A percentile compares a stretch with the other conserved stretches of the same genome.
phyloP scores from a whole-genome alignment of 2,113 vertebrate species.

The rat (Rattus norvegicus) region DNA sequence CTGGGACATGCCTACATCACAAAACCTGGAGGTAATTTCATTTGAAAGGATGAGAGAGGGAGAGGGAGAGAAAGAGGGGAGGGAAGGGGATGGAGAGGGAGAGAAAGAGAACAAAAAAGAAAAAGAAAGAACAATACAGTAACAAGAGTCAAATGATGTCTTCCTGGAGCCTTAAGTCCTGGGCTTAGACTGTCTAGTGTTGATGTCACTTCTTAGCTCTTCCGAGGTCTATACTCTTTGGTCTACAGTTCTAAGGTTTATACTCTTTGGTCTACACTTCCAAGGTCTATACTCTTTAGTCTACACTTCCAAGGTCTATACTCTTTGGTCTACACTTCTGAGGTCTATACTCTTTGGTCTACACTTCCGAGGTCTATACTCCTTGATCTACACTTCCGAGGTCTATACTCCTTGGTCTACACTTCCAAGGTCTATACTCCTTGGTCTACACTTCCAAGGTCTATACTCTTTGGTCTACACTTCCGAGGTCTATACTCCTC shows the following conservation, averaged over 20 bases:
- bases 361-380: neutral
- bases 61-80: too few species aligned
- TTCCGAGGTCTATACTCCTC: neutral
- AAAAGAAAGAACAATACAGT: neutral
- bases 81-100: too few species aligned
- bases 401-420: neutral
- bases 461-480: neutral
- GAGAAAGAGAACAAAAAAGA: neutral
- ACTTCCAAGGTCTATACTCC: neutral
- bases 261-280: neutral
- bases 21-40: neutral
- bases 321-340: neutral
- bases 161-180: neutral
- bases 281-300: neutral
- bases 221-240: neutral
- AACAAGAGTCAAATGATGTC: neutral
- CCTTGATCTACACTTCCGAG: neutral
- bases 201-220: slow-evolving; percentile 28
- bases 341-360: neutral
- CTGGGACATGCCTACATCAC: neutral
- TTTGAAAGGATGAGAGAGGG: neutral
- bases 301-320: neutral
- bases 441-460: neutral
- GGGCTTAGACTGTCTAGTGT: neutral
- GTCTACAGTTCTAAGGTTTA: neutral